These are phyloP conservation scores for Pipistrellus pygmaeus DNA, from an alignment of 2,797 vertebrate genomes.

Conservation along the genomic window DNA sequence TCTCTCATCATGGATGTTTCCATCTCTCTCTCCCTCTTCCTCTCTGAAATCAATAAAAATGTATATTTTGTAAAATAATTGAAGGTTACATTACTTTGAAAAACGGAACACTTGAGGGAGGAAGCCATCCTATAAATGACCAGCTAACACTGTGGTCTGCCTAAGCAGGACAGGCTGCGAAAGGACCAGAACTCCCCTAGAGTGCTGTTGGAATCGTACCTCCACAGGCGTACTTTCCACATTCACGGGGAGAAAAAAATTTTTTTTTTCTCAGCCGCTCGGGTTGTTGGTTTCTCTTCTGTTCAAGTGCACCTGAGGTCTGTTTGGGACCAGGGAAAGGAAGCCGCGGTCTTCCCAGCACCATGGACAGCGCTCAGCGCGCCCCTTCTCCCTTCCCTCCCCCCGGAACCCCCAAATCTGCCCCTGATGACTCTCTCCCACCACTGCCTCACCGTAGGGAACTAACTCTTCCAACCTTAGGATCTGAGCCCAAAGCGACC, in stretches of 20 bases:
- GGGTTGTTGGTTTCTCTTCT: neutral
- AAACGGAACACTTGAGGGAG: neutral
- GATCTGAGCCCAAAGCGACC: constrained; percentile 46
- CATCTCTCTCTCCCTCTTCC: no score
- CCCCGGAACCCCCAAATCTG: constrained; percentile 63
- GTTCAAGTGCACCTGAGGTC: constrained; percentile 7
- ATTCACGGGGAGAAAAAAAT: neutral
- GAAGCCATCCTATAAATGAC: neutral
- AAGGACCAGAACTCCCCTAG: neutral
- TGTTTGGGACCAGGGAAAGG: neutral
- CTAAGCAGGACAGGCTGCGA: constrained; percentile 29
- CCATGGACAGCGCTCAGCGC: constrained; percentile 96
- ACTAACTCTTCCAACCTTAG: constrained; percentile 28
- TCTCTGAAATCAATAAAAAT: no score
- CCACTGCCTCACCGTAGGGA: constrained; percentile 12
- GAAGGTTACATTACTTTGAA: constrained; percentile 53
- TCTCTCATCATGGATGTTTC: no score
- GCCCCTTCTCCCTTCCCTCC: neutral
- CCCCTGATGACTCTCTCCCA: neutral
- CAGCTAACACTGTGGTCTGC: constrained; percentile 29
- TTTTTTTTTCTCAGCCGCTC: neutral
- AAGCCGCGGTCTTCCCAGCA: constrained; percentile 86
- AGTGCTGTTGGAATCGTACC: neutral
- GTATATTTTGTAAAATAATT: neutral
- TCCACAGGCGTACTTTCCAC: neutral